A percentile compares a stretch with the other conserved stretches of the same genome.
phyloP scores from a whole-genome alignment of 2,888 invertebrate genomes.

The Thera obeliscata region DNA sequence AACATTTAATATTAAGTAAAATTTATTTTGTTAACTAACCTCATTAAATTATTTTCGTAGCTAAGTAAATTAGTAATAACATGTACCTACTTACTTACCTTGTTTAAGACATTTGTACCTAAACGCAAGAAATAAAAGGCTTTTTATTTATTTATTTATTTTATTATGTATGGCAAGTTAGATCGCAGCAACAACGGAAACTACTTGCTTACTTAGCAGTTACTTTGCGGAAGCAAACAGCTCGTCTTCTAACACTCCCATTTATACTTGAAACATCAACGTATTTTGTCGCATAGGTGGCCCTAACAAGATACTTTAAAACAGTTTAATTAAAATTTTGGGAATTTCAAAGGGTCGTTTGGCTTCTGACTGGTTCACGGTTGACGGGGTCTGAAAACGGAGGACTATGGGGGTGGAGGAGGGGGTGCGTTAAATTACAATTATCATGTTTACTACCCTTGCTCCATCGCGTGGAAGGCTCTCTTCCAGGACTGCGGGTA shows the following conservation, averaged over 20 bases:
- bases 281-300: constrained; percentile 48
- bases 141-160: too few species aligned
- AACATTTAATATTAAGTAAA: too few species aligned
- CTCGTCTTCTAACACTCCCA: constrained; percentile 29
- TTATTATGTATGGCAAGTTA: background rate
- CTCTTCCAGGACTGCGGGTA: constrained; percentile 50
- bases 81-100: too few species aligned
- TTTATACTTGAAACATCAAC: constrained; percentile 47
- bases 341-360: constrained; percentile 68
- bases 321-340: constrained; percentile 75
- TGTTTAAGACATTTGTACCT: too few species aligned
- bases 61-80: too few species aligned
- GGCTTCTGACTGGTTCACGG: constrained; percentile 67
- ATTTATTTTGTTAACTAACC: too few species aligned
- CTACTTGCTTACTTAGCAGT: constrained; percentile 15
- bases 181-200: constrained; percentile 1
- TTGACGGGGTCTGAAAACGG: constrained; percentile 57
- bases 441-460: constrained; percentile 68
- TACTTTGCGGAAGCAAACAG: background rate
- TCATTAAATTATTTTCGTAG: too few species aligned
- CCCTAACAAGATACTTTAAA: constrained; percentile 54
- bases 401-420: constrained; percentile 40
- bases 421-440: constrained; percentile 68
- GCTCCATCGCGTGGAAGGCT: constrained; percentile 52
- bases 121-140: too few species aligned